Evolutionary conservation across 2,797 vertebrate genomes (phyloP).

Genomic region (Tokudaia muenninki): DNA sequence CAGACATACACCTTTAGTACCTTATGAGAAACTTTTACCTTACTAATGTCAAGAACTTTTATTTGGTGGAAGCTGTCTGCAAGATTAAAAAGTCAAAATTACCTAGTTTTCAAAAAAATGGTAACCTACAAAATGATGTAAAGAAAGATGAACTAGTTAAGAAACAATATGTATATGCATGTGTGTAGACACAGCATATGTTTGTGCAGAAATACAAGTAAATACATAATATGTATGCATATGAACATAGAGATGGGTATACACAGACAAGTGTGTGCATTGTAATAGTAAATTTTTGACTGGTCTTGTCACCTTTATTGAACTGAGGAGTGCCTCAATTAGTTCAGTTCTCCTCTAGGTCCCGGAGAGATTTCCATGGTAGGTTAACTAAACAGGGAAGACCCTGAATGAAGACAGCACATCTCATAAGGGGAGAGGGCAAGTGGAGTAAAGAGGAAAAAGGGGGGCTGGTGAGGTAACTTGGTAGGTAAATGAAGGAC

Average conservation of each 20-base stretch:
- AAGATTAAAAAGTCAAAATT: neutral
- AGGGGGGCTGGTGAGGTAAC: neutral
- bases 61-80: neutral
- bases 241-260: neutral
- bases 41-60: neutral
- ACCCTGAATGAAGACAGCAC: neutral
- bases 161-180: neutral
- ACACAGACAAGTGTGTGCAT: neutral
- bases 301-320: neutral
- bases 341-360: neutral
- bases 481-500: neutral
- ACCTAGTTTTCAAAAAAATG: neutral
- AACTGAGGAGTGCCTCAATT: neutral
- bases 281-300: neutral
- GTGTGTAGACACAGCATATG: neutral
- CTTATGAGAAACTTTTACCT: neutral
- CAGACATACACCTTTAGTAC: rapidly evolving
- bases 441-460: neutral
- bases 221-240: neutral
- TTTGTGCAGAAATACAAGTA: neutral
- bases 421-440: neutral
- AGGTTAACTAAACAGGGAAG: neutral
- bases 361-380: neutral
- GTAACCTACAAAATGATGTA: neutral
- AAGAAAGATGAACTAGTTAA: neutral